phyloP scores from a whole-genome alignment of 1,140 invertebrate species.

The Leptinotarsa undecemlineata region DNA sequence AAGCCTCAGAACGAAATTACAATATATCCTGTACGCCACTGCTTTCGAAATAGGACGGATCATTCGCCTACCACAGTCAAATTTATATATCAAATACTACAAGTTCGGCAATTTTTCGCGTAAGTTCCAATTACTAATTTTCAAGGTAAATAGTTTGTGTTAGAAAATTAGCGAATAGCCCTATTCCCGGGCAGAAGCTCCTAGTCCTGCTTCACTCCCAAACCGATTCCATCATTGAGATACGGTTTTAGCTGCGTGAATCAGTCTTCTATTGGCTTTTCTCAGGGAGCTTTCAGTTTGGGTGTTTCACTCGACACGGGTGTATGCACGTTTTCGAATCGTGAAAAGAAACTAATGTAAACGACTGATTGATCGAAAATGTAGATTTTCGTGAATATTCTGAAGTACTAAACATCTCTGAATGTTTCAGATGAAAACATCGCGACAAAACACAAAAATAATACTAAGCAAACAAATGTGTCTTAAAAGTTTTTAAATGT shows the following conservation, averaged over 20 bases:
- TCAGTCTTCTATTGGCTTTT: constrained; percentile 50
- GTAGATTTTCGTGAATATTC: neutral
- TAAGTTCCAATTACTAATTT: neutral
- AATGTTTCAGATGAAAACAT: neutral
- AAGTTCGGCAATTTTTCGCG: no score
- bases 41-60: no score
- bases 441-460: neutral
- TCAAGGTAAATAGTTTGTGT: neutral
- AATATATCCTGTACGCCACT: no score
- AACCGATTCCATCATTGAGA: constrained; percentile 11
- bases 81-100: no score
- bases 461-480: constrained; percentile 9
- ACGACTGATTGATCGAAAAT: neutral
- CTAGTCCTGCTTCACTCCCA: neutral
- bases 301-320: constrained; percentile 45
- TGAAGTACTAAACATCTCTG: neutral
- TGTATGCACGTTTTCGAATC: constrained; percentile 23
- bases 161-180: neutral
- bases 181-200: neutral
- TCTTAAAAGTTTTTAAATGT: constrained; percentile 9
- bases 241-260: constrained; percentile 41
- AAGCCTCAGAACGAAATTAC: no score
- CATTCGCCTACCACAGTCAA: no score
- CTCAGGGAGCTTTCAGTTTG: constrained; percentile 44
- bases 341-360: neutral